phyloP scores from a whole-genome alignment of 2,113 vertebrate genomes.

The Brachionichthys hirsutus region DNA sequence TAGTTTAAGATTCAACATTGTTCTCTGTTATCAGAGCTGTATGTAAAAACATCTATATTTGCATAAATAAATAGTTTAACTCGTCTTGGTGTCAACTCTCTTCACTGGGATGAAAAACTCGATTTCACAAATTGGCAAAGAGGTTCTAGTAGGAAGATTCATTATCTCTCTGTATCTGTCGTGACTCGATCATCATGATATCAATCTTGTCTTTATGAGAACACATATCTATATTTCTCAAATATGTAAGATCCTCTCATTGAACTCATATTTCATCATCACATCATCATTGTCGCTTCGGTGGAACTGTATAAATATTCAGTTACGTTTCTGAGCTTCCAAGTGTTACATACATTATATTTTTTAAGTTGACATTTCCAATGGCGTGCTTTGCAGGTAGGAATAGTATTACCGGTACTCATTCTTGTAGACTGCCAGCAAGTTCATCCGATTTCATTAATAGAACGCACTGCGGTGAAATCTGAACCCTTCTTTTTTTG shows the following conservation, averaged over 20 bases:
- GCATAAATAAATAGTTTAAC: background rate
- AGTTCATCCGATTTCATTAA: conserved; percentile 51
- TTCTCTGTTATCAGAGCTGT: too few species aligned
- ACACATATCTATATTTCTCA: too few species aligned
- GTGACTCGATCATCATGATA: too few species aligned
- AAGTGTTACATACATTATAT: conserved; percentile 9
- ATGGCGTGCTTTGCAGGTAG: background rate
- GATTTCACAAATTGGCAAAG: background rate
- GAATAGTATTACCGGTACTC: too few species aligned
- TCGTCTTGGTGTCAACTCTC: background rate
- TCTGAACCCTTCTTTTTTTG: conserved; percentile 43
- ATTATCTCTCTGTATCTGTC: background rate
- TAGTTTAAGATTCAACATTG: too few species aligned
- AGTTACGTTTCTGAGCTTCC: background rate
- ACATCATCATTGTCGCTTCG: too few species aligned
- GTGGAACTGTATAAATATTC: background rate
- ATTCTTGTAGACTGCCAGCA: conserved; percentile 22
- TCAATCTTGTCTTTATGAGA: too few species aligned
- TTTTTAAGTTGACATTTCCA: conserved; percentile 7
- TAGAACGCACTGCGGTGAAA: conserved; percentile 43
- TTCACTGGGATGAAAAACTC: background rate
- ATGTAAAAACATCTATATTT: background rate
- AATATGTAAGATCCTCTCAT: too few species aligned
- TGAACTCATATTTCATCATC: too few species aligned
- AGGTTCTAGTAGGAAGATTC: background rate